Conservation (phyloP, 2,888 invertebrate genomes). For the Pelosia muscerda region DNA sequence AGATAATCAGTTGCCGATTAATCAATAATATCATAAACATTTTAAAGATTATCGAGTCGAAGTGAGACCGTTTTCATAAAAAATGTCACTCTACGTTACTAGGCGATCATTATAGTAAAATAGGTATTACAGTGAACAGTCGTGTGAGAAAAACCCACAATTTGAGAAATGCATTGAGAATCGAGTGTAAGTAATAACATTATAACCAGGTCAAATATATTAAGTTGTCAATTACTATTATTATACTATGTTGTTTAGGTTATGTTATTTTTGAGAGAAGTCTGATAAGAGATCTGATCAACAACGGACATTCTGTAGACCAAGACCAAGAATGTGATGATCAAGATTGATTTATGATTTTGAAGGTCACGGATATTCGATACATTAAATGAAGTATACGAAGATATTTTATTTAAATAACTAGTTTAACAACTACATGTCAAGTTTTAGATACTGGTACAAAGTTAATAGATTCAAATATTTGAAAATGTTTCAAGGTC, state of each 20-base stretch:
- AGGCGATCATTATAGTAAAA: not conserved
- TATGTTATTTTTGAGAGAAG: too few species aligned
- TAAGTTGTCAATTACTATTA: not conserved
- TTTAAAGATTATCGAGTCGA: not conserved
- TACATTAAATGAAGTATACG: slow-evolving; percentile 20
- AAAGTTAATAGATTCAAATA: not conserved
- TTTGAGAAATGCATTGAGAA: too few species aligned
- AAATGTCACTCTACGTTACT: not conserved
- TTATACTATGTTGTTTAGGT: too few species aligned
- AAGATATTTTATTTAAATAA: slow-evolving; percentile 37
- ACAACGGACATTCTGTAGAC: not conserved
- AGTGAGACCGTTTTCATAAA: not conserved
- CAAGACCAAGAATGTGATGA: slow-evolving; percentile 8
- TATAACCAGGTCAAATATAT: not conserved
- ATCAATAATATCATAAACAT: too few species aligned
- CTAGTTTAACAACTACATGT: slow-evolving; percentile 30
- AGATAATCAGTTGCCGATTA: not conserved
- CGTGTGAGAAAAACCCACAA: not conserved
- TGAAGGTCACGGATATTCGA: slow-evolving; percentile 35
- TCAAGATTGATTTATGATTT: slow-evolving; percentile 17
- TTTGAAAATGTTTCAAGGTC: slow-evolving; percentile 16
- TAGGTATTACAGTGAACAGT: not conserved
- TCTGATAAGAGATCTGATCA: not conserved
- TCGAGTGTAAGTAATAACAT: not conserved
- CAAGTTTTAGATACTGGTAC: slow-evolving; percentile 2